Conservation (phyloP, 2,797 vertebrate genomes). For the Macrochelys suwanniensis region DNA sequence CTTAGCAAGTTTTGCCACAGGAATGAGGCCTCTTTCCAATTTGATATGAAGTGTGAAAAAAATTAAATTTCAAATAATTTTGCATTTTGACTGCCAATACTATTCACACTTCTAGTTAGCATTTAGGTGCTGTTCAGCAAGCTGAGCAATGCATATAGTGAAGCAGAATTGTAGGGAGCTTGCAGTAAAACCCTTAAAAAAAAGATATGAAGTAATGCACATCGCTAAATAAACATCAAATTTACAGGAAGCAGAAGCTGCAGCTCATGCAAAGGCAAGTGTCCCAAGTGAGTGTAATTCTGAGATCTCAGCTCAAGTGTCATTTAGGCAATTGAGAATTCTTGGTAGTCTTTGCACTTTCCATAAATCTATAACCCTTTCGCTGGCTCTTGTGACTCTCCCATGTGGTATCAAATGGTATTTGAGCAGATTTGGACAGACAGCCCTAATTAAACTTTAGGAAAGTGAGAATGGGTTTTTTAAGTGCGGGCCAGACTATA, state of each 20-base stretch:
- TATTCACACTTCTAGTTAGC: neutral
- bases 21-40: neutral
- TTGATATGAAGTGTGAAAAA: neutral
- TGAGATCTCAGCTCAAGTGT: neutral
- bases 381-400: neutral
- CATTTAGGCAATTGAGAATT: neutral
- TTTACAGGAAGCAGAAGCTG: neutral
- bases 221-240: neutral
- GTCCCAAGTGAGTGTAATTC: neutral
- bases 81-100: neutral
- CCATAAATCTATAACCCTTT: conserved; percentile 14
- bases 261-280: neutral
- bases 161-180: neutral
- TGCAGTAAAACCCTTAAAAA: neutral
- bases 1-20: neutral
- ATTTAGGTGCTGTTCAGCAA: neutral
- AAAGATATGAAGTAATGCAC: neutral
- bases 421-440: conserved; percentile 39
- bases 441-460: conserved; percentile 25
- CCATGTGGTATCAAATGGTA: neutral
- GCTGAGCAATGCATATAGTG: neutral
- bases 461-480: conserved; percentile 40
- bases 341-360: conserved; percentile 2
- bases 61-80: neutral
- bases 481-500: neutral